Evolutionary conservation across 2,888 invertebrate species (phyloP).

Genomic region (Anthophora plumipes): DNA sequence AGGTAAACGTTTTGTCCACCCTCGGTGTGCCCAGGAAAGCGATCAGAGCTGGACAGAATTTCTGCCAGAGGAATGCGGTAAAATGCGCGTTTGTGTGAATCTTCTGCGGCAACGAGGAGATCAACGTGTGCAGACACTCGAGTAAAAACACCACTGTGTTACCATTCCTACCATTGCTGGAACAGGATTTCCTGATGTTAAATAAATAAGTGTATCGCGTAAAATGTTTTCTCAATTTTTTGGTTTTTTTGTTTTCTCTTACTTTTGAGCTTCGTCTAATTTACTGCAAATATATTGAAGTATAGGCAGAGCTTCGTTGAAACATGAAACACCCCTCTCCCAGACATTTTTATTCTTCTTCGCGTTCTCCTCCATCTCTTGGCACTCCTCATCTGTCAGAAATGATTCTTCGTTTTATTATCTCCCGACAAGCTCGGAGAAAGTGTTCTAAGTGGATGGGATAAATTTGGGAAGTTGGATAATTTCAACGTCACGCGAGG

Average conservation of each 20-base stretch:
- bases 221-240: too few relatives aligned
- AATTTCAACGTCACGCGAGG: conserved; percentile 54
- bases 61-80: conserved; percentile 95
- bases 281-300: conserved; percentile 95
- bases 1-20: conserved; percentile 91
- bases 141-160: conserved; percentile 91
- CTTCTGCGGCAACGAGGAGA: conserved; percentile 92
- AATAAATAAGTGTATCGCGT: neutral
- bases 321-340: conserved; percentile 91
- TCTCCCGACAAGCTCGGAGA: neutral
- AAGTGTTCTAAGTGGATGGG: neutral
- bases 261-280: conserved; percentile 92
- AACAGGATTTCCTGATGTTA: conserved; percentile 84
- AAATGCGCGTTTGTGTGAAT: conserved; percentile 94
- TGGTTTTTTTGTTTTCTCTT: conserved; percentile 73
- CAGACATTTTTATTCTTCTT: conserved; percentile 83
- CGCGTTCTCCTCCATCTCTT: conserved; percentile 87
- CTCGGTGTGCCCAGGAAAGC: conserved; percentile 95
- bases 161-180: conserved; percentile 85
- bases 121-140: conserved; percentile 94
- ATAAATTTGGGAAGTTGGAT: neutral
- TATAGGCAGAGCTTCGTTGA: conserved; percentile 95
- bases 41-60: conserved; percentile 95
- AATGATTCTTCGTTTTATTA: neutral
- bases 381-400: conserved; percentile 90